Evolutionary conservation across 2,888 invertebrate species (phyloP), one percentile per base, ranked within the genome.

Genomic region (Rhingia campestris): DNA sequence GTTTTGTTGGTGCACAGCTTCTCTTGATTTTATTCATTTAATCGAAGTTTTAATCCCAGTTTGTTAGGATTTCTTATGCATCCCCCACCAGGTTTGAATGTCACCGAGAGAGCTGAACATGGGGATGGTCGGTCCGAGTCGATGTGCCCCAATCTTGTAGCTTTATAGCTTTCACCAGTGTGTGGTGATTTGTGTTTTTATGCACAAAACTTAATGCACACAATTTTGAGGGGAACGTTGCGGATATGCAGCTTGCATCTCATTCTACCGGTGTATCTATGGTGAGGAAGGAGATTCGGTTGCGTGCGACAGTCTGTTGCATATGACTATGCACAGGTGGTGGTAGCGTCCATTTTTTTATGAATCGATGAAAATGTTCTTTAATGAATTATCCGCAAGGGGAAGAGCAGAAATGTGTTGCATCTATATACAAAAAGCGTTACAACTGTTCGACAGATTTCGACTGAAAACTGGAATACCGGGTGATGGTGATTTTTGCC

Each of bases 11-110:
- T 84, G 80, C 74, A 22, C 22, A 80, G 75, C 66, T 74, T 66
- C 47, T 39, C 45, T 47, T 49, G 63, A 56, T 43, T 70, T 64
- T 79, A 79, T 69, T 84, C 75, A 54, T 53, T 64, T 75, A 80
- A 84, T 80, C 84, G 80, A 80, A 84, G 69, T 80, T 84, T 80
- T 84, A 66, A 80, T 80, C 75, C 59, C 53, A 59, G 33, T 61
- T 69, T 70, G 63, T 75, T 74, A 35, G 67, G 49, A 72, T 54
- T 41, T 58, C 32, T 58, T 70, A 43, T 49, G 43, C 14, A 51
- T 37, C 22, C 58, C n/a, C 12, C 43, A 58, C 37, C 61, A 61
- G 4, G 9, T 30, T 63, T 64, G 35, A 53, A 22, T 70, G 70
- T 70, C 70, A 33, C 56, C 54, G 39, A 49, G 39, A 70, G 66